phyloP scores from a whole-genome alignment of 2,797 vertebrate species.

The Lepidocolaptes lacrymiger region DNA sequence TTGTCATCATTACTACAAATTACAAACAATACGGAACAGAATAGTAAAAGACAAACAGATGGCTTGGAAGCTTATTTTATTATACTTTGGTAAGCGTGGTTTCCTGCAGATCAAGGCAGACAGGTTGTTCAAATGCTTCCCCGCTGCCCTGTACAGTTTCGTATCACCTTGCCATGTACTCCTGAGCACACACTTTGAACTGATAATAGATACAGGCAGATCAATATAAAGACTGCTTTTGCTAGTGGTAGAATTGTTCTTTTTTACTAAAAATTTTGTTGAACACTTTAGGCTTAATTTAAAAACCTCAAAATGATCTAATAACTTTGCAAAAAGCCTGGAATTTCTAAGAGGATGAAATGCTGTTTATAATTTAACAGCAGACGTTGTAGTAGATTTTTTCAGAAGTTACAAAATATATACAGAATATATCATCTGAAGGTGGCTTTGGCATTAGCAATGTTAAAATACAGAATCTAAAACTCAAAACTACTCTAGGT shows the following conservation, averaged over 20 bases:
- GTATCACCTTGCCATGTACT: constrained; percentile 4
- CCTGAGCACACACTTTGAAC: neutral
- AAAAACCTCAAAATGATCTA: constrained; percentile 8
- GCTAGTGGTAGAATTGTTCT: neutral
- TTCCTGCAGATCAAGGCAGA: constrained; percentile 47
- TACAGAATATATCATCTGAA: constrained; percentile 82
- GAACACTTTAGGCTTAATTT: constrained; percentile 42
- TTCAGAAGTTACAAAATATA: constrained; percentile 88
- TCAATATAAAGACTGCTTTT: neutral
- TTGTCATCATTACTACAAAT: neutral
- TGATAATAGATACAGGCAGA: neutral
- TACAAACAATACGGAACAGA: neutral
- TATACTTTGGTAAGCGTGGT: constrained; percentile 50
- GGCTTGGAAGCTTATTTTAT: constrained; percentile 70
- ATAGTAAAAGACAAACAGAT: neutral
- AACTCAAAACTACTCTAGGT: constrained; percentile 57
- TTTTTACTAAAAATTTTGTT: neutral
- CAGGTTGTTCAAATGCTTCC: neutral
- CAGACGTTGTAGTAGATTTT: constrained; percentile 71
- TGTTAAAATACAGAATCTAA: constrained; percentile 66
- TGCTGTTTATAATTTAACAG: constrained; percentile 77
- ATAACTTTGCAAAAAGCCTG: neutral
- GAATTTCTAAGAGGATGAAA: constrained; percentile 64
- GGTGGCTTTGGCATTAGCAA: constrained; percentile 71
- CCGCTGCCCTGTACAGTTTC: neutral